Evolutionary conservation across 2,797 vertebrate species (phyloP), one percentile per base, ranked within the genome.

Genomic region (Melanotaenia boesemani): DNA sequence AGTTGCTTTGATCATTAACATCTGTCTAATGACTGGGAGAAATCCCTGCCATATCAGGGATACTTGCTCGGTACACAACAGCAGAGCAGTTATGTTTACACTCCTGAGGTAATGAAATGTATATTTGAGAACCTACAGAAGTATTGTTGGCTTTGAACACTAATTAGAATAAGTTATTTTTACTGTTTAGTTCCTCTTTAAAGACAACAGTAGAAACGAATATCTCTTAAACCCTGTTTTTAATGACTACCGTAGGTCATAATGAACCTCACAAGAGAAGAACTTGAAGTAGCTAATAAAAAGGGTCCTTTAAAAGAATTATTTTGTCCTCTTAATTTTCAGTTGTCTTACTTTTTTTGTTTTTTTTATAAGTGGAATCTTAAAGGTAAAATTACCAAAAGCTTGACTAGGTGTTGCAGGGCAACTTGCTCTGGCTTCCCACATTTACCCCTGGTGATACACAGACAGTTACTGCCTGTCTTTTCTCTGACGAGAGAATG

Each of bases 381-480:
- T 62, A 70, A 69, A 37, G 78, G 74, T 58, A 68, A 70, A 80
- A 76, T 90, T 86, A 79, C 72, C 65, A 75, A 74, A 56, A 85
- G 82, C 64, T 68, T 76, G 76, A 82, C 79, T 82, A 88, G 77
- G 83, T 91, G 89, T 87, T 74, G 85, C 86, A 91, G 80, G 80
- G 89, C 79, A 84, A 86, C 88, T 90, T 90, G 86, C 83, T 86
- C 86, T 77, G 74, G 86, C 85, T 89, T 88, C 87, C 84, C 87
- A 90, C 92, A 90, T 88, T 91, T 90, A 86, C 86, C 90, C 91
- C 80, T 70, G 80, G 90, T 94, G 91, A 93, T 89, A 91, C 88
- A 74, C 85, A 84, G 91, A 93, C 91, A 91, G 92, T 92, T 93
- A 93, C 84, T 90, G 91, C 86, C 89, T 93, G 92, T 92, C 92